Base-by-base conservation (phyloP, 2,797 vertebrate genomes). In the Pseudochirops cupreus region DNA sequence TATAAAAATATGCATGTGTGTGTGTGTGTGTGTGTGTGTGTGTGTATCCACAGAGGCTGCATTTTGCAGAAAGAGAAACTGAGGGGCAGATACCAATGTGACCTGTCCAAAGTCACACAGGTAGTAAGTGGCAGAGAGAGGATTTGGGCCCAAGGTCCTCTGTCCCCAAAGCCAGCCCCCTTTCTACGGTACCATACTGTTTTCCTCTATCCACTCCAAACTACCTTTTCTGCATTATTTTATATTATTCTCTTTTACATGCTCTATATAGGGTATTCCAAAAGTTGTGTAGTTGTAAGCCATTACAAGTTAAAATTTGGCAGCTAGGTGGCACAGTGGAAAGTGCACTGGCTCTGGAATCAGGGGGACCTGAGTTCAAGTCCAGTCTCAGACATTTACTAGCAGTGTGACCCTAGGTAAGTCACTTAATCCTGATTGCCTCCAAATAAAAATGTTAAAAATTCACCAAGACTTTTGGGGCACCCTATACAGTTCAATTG, bases 1-100 rank as follows among this genome's bases (percentile, higher is more conserved):
- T 52, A 52, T 52, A 52, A 4, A 52, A 4, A 52, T 52, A 52
- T 52, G 7, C 4, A 4, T 4, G 7, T 52, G 4, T 52, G 4
- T 52, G 7, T 9, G 7, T 52, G 7, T 4, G 7, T 52, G 4
- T 52, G 4, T 52, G 7, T 9, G 9, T 56, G 18, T 6, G 3
- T 7, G 5, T 56, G 1, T 56, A 18, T 24, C n/a, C 52, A 59
- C n/a, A 55, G 82, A 56, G 12, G n/a, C 7, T 91, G 62, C 46
- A 91, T 56, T 50, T 93, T 91, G 11, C 33, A 14, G 59, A 24
- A 59, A 21, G 95, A 92, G 93, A 94, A 67, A 87, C 0, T 74
- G 59, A 90, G 92, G 56, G 54, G 46, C n/a, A 92, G 89, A 14
- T 62, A 9, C 16, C 91, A 21, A 93, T 54, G 14, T 31, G 26